Percentiles rank a stretch among this genome's conserved stretches.
phyloP scores from a whole-genome alignment of 2,113 vertebrate species.

The Gavialis gangeticus region DNA sequence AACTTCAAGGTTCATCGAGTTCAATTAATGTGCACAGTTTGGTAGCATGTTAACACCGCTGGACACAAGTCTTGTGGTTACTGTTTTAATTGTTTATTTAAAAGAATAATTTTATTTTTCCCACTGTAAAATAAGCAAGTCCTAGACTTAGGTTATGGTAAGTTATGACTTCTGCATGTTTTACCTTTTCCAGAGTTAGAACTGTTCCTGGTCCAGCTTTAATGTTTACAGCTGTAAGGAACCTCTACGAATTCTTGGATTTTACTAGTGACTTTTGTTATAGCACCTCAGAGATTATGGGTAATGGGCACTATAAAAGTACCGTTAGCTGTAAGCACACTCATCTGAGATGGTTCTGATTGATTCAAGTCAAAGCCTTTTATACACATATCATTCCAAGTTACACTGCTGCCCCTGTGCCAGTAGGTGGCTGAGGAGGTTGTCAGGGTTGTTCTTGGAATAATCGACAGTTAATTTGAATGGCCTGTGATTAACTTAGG shows the following conservation, averaged over 20 bases:
- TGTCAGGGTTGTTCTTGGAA: no score
- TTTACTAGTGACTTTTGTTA: background rate
- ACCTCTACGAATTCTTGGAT: background rate
- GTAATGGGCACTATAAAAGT: background rate
- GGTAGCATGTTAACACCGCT: background rate
- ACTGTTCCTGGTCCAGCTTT: background rate
- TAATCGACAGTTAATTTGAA: no score
- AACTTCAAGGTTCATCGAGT: background rate
- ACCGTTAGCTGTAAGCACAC: background rate
- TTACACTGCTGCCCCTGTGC: no score
- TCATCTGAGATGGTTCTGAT: no score
- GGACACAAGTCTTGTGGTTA: background rate
- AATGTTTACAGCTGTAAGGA: background rate
- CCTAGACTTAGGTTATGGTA: background rate
- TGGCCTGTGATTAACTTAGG: no score
- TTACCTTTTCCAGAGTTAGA: background rate
- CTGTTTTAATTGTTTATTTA: background rate
- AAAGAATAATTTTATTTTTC: background rate
- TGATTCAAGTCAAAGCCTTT: no score
- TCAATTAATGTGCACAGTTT: background rate
- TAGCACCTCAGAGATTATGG: background rate
- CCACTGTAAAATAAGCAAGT: background rate
- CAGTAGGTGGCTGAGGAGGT: no score
- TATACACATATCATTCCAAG: no score
- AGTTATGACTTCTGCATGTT: background rate